These are phyloP conservation scores for Drosophila ananassae DNA, from an alignment of 1,140 invertebrate genomes.

Conservation along the genomic window DNA sequence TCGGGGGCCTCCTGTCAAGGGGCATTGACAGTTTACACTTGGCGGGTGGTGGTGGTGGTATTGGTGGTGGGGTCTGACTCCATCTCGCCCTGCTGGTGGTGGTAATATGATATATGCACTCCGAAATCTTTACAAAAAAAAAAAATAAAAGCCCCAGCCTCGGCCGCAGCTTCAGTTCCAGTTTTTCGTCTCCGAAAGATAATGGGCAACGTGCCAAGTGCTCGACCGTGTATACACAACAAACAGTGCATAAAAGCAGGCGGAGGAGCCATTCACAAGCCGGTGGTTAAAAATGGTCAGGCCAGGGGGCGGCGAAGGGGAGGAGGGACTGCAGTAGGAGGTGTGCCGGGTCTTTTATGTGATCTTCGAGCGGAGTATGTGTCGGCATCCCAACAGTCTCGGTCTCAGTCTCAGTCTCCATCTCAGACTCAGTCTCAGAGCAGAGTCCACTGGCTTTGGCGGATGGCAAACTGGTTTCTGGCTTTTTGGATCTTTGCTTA, in stretches of 20 bases:
- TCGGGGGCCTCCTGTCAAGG: constrained; percentile 38
- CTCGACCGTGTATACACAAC: constrained; percentile 60
- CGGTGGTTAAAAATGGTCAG: constrained; percentile 33
- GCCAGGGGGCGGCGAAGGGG: constrained; percentile 1
- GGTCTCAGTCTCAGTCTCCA: background rate
- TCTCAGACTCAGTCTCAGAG: background rate
- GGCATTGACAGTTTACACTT: constrained; percentile 61
- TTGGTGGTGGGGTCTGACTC: constrained; percentile 23
- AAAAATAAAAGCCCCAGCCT: constrained; percentile 32
- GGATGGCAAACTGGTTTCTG: constrained; percentile 75
- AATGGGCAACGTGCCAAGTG: constrained; percentile 81
- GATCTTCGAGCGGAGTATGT: constrained; percentile 73
- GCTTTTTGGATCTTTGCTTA: constrained; percentile 56
- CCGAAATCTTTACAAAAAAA: constrained; percentile 58
- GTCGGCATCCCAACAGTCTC: constrained; percentile 71
- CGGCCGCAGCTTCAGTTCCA: constrained; percentile 8
- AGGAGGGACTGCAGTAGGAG: constrained; percentile 40
- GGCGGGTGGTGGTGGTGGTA: constrained; percentile 48
- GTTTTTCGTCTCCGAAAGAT: constrained; percentile 43
- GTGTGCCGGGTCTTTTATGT: constrained; percentile 78
- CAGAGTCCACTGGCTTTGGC: constrained; percentile 68
- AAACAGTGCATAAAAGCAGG: constrained; percentile 77
- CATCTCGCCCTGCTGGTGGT: constrained; percentile 35
- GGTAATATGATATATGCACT: constrained; percentile 77
- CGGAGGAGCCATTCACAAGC: constrained; percentile 70